These are phyloP conservation scores for Meloidogyne floridensis DNA, from an alignment of 1,140 invertebrate genomes.

Conservation along the genomic window DNA sequence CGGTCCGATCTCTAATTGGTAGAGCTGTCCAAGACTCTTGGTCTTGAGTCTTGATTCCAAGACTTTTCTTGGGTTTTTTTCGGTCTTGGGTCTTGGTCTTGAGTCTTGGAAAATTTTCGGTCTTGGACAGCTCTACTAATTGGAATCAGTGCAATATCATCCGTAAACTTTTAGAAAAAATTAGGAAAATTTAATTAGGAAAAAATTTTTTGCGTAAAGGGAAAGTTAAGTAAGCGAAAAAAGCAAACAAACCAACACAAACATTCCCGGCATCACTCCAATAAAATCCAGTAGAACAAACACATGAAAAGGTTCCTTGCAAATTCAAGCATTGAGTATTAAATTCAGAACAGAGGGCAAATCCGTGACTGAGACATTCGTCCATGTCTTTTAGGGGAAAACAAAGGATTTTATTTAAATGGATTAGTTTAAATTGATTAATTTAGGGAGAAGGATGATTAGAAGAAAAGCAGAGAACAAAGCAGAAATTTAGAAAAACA, in stretches of 20 bases:
- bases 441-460: neutral
- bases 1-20: no score
- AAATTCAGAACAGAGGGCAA: slow-evolving; percentile 40
- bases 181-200: neutral
- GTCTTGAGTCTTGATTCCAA: no score
- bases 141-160: no score
- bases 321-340: slow-evolving; percentile 51
- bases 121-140: no score
- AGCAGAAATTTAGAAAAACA: no score
- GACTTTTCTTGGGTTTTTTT: no score
- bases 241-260: slow-evolving; percentile 45
- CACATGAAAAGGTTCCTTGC: slow-evolving; percentile 44
- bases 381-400: slow-evolving; percentile 37
- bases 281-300: slow-evolving; percentile 47
- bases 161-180: neutral
- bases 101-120: no score
- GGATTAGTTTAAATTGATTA: neutral
- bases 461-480: neutral
- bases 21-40: no score
- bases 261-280: slow-evolving; percentile 44
- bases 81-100: no score
- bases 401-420: neutral
- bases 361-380: slow-evolving; percentile 33
- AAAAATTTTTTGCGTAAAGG: neutral
- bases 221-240: neutral